A percentile compares a stretch with the other conserved stretches of the same genome.
These are phyloP conservation scores for Ophiothrix spiculata DNA, from an alignment of 35 echinoderm and acorn worm genomes.

Conservation along the genomic window DNA sequence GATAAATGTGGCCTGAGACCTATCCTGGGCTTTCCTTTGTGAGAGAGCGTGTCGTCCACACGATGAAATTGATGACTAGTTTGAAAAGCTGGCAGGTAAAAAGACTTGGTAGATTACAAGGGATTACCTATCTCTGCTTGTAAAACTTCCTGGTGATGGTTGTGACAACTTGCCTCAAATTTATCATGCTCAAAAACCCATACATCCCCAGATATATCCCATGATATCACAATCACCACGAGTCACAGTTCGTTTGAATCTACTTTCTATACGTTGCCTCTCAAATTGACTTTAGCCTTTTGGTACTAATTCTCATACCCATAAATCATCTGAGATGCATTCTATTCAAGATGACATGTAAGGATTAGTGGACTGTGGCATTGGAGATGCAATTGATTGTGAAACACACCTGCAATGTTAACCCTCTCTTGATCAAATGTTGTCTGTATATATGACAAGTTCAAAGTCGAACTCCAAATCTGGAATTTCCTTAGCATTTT, in stretches of 20 bases:
- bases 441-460: no score
- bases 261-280: no score
- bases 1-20: no score
- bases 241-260: neutral
- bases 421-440: no score
- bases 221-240: neutral
- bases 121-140: conserved; percentile 1
- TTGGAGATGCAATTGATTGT: neutral
- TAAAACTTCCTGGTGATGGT: neutral
- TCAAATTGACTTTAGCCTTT: no score
- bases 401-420: no score
- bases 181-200: conserved; percentile 2
- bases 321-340: neutral
- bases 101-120: neutral
- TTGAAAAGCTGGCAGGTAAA: neutral
- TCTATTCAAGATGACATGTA: neutral
- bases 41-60: no score
- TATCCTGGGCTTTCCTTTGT: no score
- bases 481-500: no score
- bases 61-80: conserved; percentile 2
- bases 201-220: neutral
- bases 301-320: neutral
- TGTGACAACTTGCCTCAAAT: neutral
- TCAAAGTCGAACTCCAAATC: no score
- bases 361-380: neutral